A percentile compares a stretch with the other conserved stretches of the same genome.
Evolutionary conservation across 2,797 vertebrate species (phyloP).

Genomic region (Lagothrix lagotricha): DNA sequence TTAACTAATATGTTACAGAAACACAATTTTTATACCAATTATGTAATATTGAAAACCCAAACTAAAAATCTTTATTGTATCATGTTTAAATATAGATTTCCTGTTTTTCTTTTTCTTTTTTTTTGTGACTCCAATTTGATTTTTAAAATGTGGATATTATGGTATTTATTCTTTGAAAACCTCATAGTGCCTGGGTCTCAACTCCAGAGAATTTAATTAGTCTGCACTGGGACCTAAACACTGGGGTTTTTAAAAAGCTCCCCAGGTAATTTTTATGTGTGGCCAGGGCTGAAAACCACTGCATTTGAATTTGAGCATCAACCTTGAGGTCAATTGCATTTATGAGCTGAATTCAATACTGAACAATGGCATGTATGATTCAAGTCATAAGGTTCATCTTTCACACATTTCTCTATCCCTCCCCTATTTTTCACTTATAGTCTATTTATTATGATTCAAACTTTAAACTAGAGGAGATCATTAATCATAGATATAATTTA

Average conservation of each 20-base stretch:
- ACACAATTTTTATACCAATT: background rate
- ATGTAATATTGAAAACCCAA: background rate
- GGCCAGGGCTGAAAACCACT: conserved; percentile 27
- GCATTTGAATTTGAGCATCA: conserved; percentile 62
- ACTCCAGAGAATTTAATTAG: conserved; percentile 71
- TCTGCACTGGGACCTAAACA: conserved; percentile 35
- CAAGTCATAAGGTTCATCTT: conserved; percentile 60
- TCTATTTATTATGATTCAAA: conserved; percentile 82
- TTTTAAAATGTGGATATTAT: conserved; percentile 37
- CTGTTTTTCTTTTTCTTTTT: background rate
- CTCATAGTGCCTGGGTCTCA: background rate
- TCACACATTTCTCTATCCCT: conserved; percentile 35
- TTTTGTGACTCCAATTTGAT: conserved; percentile 26
- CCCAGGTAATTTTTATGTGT: conserved; percentile 55
- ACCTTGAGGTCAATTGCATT: conserved; percentile 45
- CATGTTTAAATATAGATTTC: conserved; percentile 29
- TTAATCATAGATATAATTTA: conserved; percentile 99
- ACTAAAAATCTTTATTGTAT: background rate
- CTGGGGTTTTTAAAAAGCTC: conserved; percentile 26
- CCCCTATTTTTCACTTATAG: conserved; percentile 70
- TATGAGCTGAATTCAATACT: conserved; percentile 73
- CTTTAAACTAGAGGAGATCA: conserved; percentile 94
- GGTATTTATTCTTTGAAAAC: conserved; percentile 57
- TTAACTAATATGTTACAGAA: background rate
- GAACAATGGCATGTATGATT: conserved; percentile 65